phyloP scores from a whole-genome alignment of 2,113 vertebrate genomes.

The Alethe diademata region DNA sequence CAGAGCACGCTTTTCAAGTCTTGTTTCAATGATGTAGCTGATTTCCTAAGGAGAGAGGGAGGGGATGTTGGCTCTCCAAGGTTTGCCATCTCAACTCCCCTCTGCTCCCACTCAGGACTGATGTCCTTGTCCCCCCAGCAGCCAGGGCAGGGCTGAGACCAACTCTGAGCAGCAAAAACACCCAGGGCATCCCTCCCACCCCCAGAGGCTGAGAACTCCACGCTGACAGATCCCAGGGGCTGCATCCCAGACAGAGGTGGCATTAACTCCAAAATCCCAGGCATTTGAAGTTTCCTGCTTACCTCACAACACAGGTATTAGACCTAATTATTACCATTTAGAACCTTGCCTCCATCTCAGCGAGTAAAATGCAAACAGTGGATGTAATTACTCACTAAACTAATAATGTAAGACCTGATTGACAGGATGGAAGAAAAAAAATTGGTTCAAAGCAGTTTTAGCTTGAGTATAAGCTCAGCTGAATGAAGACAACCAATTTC shows the following conservation, averaged over 20 bases:
- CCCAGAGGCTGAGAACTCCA: neutral
- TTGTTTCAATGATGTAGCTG: slow-evolving; percentile 39
- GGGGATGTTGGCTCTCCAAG: slow-evolving; percentile 53
- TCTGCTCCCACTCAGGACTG: slow-evolving; percentile 66
- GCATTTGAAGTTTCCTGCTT: neutral
- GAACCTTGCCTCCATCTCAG: neutral
- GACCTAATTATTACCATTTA: neutral
- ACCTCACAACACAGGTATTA: neutral
- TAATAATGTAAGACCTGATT: neutral
- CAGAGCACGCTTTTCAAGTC: slow-evolving; percentile 51
- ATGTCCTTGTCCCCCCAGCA: neutral
- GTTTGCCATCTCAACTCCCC: slow-evolving; percentile 76
- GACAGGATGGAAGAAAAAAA: neutral
- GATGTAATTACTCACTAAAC: neutral
- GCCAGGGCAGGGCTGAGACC: neutral
- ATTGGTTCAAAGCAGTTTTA: neutral
- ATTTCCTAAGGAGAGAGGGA: slow-evolving; percentile 45
- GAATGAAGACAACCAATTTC: neutral
- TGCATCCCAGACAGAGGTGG: neutral
- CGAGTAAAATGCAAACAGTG: neutral
- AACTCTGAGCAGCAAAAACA: neutral
- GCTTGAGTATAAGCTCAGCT: neutral
- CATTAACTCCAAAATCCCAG: neutral
- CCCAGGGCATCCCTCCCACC: neutral
- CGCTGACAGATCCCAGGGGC: neutral